A percentile compares a stretch with the other conserved stretches of the same genome.
Conservation (phyloP, 2,888 invertebrate species). For the Cephus runcator region DNA sequence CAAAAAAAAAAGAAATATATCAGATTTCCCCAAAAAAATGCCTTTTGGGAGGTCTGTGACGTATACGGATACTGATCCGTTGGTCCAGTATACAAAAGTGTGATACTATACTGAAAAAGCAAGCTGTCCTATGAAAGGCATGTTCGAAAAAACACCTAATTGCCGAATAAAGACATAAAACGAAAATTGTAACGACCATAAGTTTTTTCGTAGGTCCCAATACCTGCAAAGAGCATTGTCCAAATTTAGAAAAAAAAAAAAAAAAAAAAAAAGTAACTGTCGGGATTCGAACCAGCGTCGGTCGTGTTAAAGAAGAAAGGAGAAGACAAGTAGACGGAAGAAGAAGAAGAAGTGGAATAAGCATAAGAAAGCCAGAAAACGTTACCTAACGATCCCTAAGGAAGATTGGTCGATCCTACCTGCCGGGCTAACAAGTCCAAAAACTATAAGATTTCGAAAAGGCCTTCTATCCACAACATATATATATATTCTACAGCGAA, state of each 20-base stretch:
- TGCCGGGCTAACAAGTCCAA: background rate
- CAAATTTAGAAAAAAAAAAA: background rate
- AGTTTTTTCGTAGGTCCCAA: background rate
- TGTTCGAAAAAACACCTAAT: slow-evolving; percentile 18
- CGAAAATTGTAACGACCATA: background rate
- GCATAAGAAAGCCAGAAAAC: background rate
- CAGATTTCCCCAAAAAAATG: background rate
- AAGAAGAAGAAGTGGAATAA: slow-evolving; percentile 4
- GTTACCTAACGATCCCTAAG: background rate
- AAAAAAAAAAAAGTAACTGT: background rate
- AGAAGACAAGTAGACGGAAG: slow-evolving; percentile 3
- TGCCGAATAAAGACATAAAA: slow-evolving; percentile 31
- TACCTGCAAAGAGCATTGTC: background rate
- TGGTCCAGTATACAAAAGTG: background rate
- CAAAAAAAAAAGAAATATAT: too few species aligned
- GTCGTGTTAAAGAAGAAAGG: slow-evolving; percentile 7
- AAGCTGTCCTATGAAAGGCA: background rate
- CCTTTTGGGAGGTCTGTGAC: background rate
- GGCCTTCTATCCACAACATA: background rate
- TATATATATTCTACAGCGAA: background rate
- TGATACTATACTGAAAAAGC: background rate
- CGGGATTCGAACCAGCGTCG: slow-evolving; percentile 6
- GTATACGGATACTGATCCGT: background rate
- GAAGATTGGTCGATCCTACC: background rate
- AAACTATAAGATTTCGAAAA: background rate